phyloP scores from a whole-genome alignment of 2,888 invertebrate species.

The Thereva nobilitata region DNA sequence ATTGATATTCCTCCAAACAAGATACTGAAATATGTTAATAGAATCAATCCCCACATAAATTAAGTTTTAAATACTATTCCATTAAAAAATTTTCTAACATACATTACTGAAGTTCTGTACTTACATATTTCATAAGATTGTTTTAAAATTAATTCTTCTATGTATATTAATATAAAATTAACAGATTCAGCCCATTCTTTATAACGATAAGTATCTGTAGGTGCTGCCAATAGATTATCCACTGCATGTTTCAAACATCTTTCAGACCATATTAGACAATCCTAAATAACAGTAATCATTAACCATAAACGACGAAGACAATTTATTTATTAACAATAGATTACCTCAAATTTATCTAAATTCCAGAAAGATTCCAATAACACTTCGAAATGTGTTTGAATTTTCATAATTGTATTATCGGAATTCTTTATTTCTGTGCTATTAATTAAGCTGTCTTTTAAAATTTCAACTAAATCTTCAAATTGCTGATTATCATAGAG shows the following conservation, averaged over 20 bases:
- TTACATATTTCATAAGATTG: constrained; percentile 62
- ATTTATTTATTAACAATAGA: not conserved
- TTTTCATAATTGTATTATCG: constrained; percentile 45
- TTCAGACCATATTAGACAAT: constrained; percentile 78
- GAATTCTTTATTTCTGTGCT: constrained; percentile 48
- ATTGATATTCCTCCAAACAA: constrained; percentile 64
- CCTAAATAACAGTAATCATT: constrained; percentile 45
- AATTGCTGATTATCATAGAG: constrained; percentile 69
- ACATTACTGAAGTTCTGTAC: constrained; percentile 41
- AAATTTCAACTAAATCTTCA: constrained; percentile 67
- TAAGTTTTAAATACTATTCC: not conserved
- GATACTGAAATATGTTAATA: constrained; percentile 50
- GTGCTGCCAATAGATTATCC: constrained; percentile 63
- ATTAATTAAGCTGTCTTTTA: constrained; percentile 61
- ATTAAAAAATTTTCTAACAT: not conserved
- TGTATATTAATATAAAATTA: constrained; percentile 55
- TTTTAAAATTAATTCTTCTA: constrained; percentile 61
- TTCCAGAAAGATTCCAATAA: constrained; percentile 71
- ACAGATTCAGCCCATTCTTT: constrained; percentile 60
- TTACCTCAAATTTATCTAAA: constrained; percentile 61
- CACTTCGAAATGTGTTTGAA: constrained; percentile 53
- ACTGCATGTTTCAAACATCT: constrained; percentile 75
- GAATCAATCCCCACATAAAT: not conserved
- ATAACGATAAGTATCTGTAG: constrained; percentile 53
- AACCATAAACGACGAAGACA: not conserved